Conservation (phyloP, 2,113 vertebrate species). For the Lutjanus erythropterus region DNA sequence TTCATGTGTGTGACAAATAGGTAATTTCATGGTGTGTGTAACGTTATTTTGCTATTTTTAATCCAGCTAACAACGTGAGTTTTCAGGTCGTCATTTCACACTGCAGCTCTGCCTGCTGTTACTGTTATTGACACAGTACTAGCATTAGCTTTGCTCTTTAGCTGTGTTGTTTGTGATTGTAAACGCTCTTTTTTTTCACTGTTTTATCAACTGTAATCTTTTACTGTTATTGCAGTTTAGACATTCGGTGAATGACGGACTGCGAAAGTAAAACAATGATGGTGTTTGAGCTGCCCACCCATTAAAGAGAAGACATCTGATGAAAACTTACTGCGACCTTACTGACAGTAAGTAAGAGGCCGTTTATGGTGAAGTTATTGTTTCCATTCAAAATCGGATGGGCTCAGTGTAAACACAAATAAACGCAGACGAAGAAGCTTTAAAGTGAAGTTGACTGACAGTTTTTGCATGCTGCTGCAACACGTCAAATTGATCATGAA, state of each 20-base stretch:
- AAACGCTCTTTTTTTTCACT: rapidly evolving
- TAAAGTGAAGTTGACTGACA: too few relatives aligned
- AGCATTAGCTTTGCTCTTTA: neutral
- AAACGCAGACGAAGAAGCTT: too few relatives aligned
- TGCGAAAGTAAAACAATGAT: slow-evolving; percentile 53
- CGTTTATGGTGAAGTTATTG: neutral
- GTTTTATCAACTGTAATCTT: neutral
- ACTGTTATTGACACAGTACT: neutral
- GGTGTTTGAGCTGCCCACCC: slow-evolving; percentile 55
- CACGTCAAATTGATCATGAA: neutral
- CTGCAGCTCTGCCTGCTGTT: neutral
- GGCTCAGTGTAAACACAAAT: neutral
- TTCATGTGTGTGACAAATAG: neutral
- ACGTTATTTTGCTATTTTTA: slow-evolving; percentile 16
- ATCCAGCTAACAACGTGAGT: slow-evolving; percentile 42
- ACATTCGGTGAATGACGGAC: slow-evolving; percentile 32
- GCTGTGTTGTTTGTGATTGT: neutral
- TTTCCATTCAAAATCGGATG: neutral
- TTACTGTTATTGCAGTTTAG: slow-evolving; percentile 24
- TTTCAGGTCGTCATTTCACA: slow-evolving; percentile 43
- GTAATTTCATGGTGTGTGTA: neutral
- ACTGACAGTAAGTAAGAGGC: slow-evolving; percentile 73
- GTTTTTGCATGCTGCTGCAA: neutral
- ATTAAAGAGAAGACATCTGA: slow-evolving; percentile 72
- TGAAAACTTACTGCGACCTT: slow-evolving; percentile 79